Evolutionary conservation across 2,888 invertebrate genomes (phyloP), one percentile per base, ranked within the genome.

Genomic region (Athalia circularis): DNA sequence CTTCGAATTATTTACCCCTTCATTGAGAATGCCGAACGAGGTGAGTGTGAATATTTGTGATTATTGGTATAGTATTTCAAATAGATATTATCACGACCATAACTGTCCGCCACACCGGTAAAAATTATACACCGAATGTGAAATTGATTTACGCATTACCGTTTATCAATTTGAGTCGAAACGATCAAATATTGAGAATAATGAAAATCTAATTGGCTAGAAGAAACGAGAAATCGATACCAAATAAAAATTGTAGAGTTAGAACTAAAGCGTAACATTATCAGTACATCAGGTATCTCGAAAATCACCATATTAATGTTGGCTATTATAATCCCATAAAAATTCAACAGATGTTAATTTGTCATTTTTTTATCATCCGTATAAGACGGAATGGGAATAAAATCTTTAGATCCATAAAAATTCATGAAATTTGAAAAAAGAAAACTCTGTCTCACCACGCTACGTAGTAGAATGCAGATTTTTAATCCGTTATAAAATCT

Each of bases 21-120:
- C 82, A 83, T 83, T 85, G 83, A 82, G 80, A 80, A 80, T 79
- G 80, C 79, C 82, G 83, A 29, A 29, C 29, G 29, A 85, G 85
- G 85, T 85, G 85, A 83, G 85, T 85, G 82, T 80, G 81, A 47
- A 43, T 8, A 45, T 65, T 45, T 47, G 7, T 59, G 54, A 54
- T 29, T 1, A 45, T 15, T 9, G 13, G 45, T 72, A 29, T 15
- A 9, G 3, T 47, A 59, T 72, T n/a, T 72, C 11, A 54, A 6
- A 45, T 54, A 52, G 15, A 52, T 54, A n/a, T 67, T 52, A 3
- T 64, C 29, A 29, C 29, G 29, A 29, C 2, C 29, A 29, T 29
- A 29, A 29, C 29, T 29, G 29, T 29, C 29, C 29, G 29, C 29
- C 29, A 29, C 29, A 29, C 29, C 29, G 29, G 29, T 29, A 29